Conservation (phyloP, 2,797 vertebrate genomes). For the Tinamus major region DNA sequence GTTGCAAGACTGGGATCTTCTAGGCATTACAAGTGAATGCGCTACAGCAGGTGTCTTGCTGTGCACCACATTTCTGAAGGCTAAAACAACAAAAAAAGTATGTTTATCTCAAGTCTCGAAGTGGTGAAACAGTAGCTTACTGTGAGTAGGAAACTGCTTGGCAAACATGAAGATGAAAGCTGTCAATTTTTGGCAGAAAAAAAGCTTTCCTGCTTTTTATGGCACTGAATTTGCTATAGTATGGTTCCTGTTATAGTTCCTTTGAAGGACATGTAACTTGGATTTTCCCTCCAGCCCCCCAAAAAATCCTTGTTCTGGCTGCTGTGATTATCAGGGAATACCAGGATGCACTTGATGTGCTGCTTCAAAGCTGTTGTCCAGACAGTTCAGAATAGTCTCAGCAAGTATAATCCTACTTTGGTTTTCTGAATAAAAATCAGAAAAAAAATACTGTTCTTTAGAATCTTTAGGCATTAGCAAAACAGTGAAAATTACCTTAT, state of each 20-base stretch:
- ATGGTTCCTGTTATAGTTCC: background rate
- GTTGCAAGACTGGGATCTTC: background rate
- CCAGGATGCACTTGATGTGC: background rate
- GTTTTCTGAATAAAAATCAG: background rate
- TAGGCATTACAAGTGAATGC: background rate
- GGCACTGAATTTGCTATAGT: background rate
- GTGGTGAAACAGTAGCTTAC: background rate
- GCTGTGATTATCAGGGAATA: background rate
- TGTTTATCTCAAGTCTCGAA: background rate
- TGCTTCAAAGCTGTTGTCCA: background rate
- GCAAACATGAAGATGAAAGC: background rate
- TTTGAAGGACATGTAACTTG: background rate
- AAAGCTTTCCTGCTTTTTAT: background rate
- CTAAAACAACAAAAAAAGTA: background rate
- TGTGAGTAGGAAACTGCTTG: background rate
- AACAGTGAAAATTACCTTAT: background rate
- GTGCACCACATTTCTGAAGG: background rate
- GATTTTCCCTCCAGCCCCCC: background rate
- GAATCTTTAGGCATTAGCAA: background rate
- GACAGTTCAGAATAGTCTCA: background rate
- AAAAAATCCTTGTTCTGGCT: background rate
- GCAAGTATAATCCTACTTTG: background rate
- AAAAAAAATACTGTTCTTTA: background rate
- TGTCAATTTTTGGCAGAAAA: background rate
- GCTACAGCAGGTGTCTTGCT: background rate